Evolutionary conservation across 2,888 invertebrate genomes (phyloP).

Genomic region (Leucophenga montana): DNA sequence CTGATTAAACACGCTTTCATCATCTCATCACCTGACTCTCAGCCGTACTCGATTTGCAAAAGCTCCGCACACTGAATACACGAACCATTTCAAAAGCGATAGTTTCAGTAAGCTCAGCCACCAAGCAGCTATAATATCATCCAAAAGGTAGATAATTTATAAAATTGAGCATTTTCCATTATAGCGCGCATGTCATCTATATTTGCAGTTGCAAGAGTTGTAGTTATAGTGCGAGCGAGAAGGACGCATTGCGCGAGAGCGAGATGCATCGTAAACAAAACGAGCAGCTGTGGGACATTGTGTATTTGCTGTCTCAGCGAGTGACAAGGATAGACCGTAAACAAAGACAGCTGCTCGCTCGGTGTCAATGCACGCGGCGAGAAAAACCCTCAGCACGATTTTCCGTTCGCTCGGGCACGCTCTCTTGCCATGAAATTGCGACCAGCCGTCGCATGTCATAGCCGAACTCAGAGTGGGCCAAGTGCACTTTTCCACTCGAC

Average conservation of each 20-base stretch:
- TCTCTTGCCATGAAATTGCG: constrained; percentile 34
- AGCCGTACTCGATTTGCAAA: no score
- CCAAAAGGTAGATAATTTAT: no score
- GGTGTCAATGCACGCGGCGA: constrained; percentile 29
- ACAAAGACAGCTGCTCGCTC: constrained; percentile 69
- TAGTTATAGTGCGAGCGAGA: no score
- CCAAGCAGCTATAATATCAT: no score
- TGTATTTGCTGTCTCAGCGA: constrained; percentile 52
- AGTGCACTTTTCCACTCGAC: constrained; percentile 54
- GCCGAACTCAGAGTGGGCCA: constrained; percentile 60
- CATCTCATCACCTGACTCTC: no score
- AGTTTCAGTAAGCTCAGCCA: no score
- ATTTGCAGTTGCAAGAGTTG: constrained; percentile 19
- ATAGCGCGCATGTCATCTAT: constrained; percentile 39
- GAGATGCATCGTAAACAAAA: constrained; percentile 67
- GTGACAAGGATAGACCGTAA: constrained; percentile 67
- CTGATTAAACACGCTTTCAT: no score
- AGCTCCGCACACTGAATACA: no score
- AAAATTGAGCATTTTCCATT: no score
- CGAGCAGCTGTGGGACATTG: constrained; percentile 37
- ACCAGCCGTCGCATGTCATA: constrained; percentile 39
- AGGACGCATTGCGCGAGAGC: constrained; percentile 36
- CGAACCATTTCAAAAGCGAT: no score
- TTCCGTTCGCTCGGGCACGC: background rate
- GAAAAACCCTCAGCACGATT: background rate